phyloP scores from a whole-genome alignment of 2,888 invertebrate genomes.

The Stegana nigrithorax region DNA sequence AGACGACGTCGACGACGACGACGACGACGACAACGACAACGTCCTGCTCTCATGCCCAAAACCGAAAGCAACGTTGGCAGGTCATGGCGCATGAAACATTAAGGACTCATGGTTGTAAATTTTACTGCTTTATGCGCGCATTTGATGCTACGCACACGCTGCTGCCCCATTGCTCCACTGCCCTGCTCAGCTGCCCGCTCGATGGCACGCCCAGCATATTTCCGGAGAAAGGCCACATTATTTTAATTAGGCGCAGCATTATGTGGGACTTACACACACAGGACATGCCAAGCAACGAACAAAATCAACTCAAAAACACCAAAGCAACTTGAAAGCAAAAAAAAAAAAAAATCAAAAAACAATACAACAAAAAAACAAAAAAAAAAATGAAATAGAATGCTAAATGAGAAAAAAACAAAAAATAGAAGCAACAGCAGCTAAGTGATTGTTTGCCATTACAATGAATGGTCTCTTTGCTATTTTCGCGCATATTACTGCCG shows the following conservation, averaged over 20 bases:
- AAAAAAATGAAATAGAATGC: background rate
- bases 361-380: background rate
- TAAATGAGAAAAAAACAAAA: background rate
- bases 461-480: constrained; percentile 8
- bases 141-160: constrained; percentile 44
- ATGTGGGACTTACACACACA: constrained; percentile 1
- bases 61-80: background rate
- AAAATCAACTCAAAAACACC: background rate
- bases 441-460: constrained; percentile 12
- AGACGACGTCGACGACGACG: background rate
- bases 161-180: constrained; percentile 21
- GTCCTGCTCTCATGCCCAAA: background rate
- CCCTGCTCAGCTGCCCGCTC: constrained; percentile 17
- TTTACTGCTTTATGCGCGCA: constrained; percentile 49
- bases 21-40: background rate
- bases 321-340: background rate
- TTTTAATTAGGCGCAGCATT: constrained; percentile 47
- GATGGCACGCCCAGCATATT: constrained; percentile 43
- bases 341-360: too few species aligned
- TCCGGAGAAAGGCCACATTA: constrained; percentile 36
- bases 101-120: constrained; percentile 49
- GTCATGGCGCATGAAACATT: constrained; percentile 46
- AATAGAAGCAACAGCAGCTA: background rate
- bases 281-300: too few species aligned
- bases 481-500: background rate